Evolutionary conservation across 2,888 invertebrate species (phyloP), one percentile per base, ranked within the genome.

Genomic region (Drosophila multiciliata): DNA sequence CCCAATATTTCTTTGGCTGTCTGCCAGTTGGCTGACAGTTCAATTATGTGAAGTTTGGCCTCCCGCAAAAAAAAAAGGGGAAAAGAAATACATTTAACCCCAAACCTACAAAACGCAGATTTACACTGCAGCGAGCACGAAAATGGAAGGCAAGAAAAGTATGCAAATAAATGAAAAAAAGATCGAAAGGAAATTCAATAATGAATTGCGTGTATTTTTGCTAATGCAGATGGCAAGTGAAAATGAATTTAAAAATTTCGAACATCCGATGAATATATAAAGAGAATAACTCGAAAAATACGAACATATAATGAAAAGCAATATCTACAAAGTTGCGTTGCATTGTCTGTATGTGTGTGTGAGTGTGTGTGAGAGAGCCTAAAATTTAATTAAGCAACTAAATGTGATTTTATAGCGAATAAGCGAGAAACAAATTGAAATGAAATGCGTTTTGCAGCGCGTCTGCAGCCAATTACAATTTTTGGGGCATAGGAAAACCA

Each of bases 341-440:
- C 67, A 66, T 63, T 70, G 65, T 74, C 65, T 63, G 78, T 62
- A 48, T 61, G 23, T 32, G 52, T 49, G 55, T 35, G 53, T 33
- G 20, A 50, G 20, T 48, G 64, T 49, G 61, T 48, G 52, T 54
- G 70, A 48, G 62, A 59, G 69, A 67, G 69, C 59, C 75, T 87
- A 75, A 69, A 90, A 77, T 73, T 88, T 89, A 89, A 90, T 87
- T 90, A 92, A 91, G 92, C 87, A 92, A 91, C 92, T 91, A 89
- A 92, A 91, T 92, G 92, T 92, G 91, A 91, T 92, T 91, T 91
- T 90, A 91, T 82, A 91, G 91, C 85, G 63, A 60, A 73, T 91
- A 92, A 92, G 90, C 77, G 72, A 75, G 73, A 64, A 78, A 72
- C 54, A 82, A 76, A 73, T 80, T 75, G 73, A 64, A 71, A 83